Conservation (phyloP, 2,888 invertebrate species). For the Cosmopolites sordidus region DNA sequence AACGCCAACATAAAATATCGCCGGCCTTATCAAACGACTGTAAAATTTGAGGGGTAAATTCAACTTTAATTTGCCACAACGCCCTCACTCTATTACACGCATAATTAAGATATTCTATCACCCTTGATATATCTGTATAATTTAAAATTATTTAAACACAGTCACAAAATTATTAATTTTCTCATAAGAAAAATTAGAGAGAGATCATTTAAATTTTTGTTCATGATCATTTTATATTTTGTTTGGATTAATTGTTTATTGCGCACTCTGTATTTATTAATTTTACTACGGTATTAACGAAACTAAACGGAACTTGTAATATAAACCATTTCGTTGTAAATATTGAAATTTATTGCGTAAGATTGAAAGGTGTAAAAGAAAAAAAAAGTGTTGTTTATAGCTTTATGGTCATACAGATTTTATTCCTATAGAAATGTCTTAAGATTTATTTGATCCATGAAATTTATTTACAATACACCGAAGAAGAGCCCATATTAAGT, state of each 20-base stretch:
- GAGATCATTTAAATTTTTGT: no score
- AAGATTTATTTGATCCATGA: slow-evolving; percentile 23
- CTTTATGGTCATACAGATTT: slow-evolving; percentile 23
- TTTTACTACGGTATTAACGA: no score
- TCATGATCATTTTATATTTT: no score
- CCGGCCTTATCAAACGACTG: slow-evolving; percentile 39
- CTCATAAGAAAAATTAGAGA: no score
- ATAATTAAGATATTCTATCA: slow-evolving; percentile 12
- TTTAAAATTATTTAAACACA: neutral
- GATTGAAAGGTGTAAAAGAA: neutral
- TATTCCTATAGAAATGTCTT: slow-evolving; percentile 15
- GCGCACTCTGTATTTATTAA: no score
- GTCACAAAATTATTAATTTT: no score
- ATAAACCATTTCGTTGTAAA: neutral
- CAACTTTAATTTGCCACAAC: slow-evolving; percentile 15
- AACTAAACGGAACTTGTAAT: no score
- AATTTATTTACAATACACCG: slow-evolving; percentile 22
- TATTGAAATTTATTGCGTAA: neutral
- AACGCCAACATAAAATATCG: neutral
- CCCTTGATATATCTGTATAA: neutral
- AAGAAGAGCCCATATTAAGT: slow-evolving; percentile 22
- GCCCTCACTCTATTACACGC: slow-evolving; percentile 21
- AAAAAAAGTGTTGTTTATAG: slow-evolving; percentile 18
- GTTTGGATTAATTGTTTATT: no score
- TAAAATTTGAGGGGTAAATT: slow-evolving; percentile 12